Percentiles rank a stretch among this genome's conserved stretches.
Conservation (phyloP, 2,797 vertebrate species). For the Nyctibius grandis region DNA sequence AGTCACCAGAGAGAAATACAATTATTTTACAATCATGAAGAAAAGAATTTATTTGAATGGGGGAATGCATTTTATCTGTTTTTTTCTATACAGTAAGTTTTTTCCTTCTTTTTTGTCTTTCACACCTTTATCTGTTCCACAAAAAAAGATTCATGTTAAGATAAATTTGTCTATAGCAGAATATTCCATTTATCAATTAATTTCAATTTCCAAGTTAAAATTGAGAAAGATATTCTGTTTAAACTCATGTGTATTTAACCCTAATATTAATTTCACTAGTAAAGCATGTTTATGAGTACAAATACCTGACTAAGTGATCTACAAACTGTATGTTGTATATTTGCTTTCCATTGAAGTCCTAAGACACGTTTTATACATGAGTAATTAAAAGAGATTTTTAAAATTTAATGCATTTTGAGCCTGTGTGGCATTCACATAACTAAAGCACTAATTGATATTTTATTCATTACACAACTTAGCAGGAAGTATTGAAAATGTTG, state of each 20-base stretch:
- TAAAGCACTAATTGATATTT: background rate
- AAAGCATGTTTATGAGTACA: background rate
- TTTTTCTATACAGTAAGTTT: background rate
- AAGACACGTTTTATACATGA: background rate
- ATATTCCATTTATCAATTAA: background rate
- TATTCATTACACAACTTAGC: background rate
- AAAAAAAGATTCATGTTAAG: background rate
- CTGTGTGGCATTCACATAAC: background rate
- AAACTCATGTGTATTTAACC: background rate
- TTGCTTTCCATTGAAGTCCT: background rate
- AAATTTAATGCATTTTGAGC: background rate
- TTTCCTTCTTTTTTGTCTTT: background rate
- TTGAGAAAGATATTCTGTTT: background rate
- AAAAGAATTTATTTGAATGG: background rate
- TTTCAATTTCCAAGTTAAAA: background rate
- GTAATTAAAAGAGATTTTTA: background rate
- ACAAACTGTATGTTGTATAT: background rate
- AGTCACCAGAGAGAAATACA: background rate
- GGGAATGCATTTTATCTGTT: rapidly evolving
- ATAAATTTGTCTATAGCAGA: background rate
- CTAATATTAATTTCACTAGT: background rate
- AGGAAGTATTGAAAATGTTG: background rate
- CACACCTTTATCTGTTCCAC: background rate
- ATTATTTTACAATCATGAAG: background rate
- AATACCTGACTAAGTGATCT: background rate